phyloP scores from a whole-genome alignment of 2,888 invertebrate species.

The Drosophila demipolita region DNA sequence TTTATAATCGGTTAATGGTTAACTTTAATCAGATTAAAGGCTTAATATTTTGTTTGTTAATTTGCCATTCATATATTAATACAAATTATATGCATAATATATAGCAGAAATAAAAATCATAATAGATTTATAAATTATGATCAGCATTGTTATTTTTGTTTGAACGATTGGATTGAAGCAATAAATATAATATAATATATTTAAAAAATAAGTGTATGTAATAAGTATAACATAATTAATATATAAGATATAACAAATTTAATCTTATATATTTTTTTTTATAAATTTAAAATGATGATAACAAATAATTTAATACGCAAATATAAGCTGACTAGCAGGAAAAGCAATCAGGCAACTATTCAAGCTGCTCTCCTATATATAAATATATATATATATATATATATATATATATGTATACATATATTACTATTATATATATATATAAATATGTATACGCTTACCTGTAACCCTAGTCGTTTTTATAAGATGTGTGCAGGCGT shows the following conservation, averaged over 20 bases:
- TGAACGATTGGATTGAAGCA: too few relatives aligned
- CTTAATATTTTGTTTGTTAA: neutral
- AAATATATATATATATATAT: constrained; percentile 2
- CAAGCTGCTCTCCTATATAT: constrained; percentile 2
- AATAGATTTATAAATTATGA: neutral
- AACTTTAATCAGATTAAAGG: neutral
- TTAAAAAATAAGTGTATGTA: too few relatives aligned
- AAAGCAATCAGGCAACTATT: neutral
- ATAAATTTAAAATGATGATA: neutral
- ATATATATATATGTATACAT: neutral
- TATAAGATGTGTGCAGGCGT: constrained; percentile 1
- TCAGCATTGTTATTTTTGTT: too few relatives aligned
- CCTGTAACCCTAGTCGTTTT: constrained; percentile 37
- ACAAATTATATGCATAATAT: neutral
- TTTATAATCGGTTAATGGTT: neutral
- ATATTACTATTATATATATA: neutral
- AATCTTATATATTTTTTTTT: neutral
- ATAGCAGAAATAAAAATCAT: neutral
- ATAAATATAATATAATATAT: too few relatives aligned
- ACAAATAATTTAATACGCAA: too few relatives aligned
- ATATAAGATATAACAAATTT: neutral
- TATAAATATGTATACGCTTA: constrained; percentile 3
- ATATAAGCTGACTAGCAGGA: neutral
- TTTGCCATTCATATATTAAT: neutral
- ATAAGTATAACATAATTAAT: too few relatives aligned